Evolutionary conservation across 2,888 invertebrate species (phyloP).

Genomic region (Drosophila anomalipes): DNA sequence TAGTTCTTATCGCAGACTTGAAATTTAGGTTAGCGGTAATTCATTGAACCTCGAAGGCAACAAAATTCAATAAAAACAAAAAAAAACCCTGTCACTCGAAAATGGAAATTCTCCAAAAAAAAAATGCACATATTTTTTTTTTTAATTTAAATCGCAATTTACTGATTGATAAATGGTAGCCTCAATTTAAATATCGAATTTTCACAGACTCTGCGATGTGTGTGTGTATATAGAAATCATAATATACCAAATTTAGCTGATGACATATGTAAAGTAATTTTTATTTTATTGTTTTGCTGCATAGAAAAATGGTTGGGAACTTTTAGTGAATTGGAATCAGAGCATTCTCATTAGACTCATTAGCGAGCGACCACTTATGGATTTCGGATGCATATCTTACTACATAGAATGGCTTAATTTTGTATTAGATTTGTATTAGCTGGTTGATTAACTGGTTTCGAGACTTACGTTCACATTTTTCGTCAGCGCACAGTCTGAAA

Average conservation of each 20-base stretch:
- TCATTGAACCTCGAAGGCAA: constrained; percentile 4
- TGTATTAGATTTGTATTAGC: background rate
- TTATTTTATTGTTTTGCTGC: background rate
- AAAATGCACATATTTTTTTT: background rate
- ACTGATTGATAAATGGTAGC: background rate
- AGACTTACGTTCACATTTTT: constrained; percentile 89
- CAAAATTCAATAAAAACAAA: background rate
- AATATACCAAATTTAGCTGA: background rate
- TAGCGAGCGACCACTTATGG: background rate
- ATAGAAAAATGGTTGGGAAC: background rate
- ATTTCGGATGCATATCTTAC: background rate
- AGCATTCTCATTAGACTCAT: background rate
- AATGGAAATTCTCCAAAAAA: background rate
- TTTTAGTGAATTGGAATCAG: background rate
- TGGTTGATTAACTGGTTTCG: constrained; percentile 2
- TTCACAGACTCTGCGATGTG: background rate
- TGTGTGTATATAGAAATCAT: background rate
- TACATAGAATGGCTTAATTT: background rate
- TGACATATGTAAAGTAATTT: background rate
- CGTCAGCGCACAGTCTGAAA: constrained; percentile 90
- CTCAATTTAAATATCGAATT: background rate
- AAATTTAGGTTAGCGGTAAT: constrained; percentile 25
- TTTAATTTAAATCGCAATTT: background rate
- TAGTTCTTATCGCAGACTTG: constrained; percentile 24
- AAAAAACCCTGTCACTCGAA: background rate